Evolutionary conservation across 2,888 invertebrate species (phyloP), one percentile per base, ranked within the genome.

Genomic region (Agriotes lineatus): DNA sequence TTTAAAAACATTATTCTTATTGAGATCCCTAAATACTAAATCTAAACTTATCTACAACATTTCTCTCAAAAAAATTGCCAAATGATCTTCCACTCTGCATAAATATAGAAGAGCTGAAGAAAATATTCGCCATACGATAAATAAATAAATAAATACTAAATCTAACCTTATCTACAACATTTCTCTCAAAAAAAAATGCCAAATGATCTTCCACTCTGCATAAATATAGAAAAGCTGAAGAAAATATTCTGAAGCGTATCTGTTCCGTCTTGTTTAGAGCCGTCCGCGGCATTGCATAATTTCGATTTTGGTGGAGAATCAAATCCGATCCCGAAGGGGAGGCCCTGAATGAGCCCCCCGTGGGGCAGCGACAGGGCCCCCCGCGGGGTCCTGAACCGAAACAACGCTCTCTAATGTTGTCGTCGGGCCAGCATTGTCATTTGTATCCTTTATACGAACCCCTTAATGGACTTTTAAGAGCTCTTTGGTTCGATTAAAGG

Each of bases 341-440:
- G 71, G 73, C 67, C 58, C 67, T 69, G 71, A 67, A 71, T 67
- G 58, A 57, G 67, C 69, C 60, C 52, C 72, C 66, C 59, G 67
- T 33, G 62, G 70, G 50, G 71, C 62, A 69, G 67, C 58, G 73
- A 72, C 73, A 73, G 69, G 71, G 44, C 71, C 61, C 61, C 73
- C 71, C 58, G 69, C 57, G 18, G 72, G 19, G 45, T 61, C 22
- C 54, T 66, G 57, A 60, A 67, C 63, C 66, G 63, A 70, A 70
- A 70, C 70, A 70, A 70, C 59, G 67, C 67, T 67, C 67, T 70
- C 70, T 70, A 70, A 70, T 70, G 70, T 67, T 70, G 70, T 70
- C 70, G 70, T 70, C 70, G 70, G 58, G 37, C 63, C 35, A 63
- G 63, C 66, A 62, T 67, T 67, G 70, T 70, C 70, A 70, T 70